These are phyloP conservation scores for Poecilia gillii DNA, from an alignment of 2,797 vertebrate genomes.

Conservation along the genomic window DNA sequence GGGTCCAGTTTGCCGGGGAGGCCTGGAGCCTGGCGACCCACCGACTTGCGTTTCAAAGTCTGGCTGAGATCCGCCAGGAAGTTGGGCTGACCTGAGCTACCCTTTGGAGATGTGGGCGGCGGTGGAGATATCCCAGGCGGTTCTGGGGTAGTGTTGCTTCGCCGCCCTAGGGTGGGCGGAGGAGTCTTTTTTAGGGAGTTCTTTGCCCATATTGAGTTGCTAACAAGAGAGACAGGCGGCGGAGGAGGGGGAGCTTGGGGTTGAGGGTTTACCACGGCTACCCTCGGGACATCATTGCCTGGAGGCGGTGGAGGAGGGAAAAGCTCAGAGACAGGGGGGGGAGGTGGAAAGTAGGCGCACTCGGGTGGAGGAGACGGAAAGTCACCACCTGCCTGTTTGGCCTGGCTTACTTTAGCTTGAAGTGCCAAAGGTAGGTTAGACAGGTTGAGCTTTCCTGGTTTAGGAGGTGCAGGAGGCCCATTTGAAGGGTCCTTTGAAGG, in stretches of 20 bases:
- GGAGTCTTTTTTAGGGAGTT: constrained; percentile 89
- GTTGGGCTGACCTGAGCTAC: constrained; percentile 89
- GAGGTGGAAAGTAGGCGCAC: constrained; percentile 87
- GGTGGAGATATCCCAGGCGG: constrained; percentile 79
- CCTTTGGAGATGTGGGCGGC: constrained; percentile 85
- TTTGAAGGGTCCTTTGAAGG: constrained; percentile 82
- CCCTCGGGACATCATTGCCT: constrained; percentile 79
- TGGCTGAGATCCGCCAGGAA: constrained; percentile 94
- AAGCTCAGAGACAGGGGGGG: constrained; percentile 88
- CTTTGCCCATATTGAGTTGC: constrained; percentile 88
- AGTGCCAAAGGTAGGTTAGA: constrained; percentile 85
- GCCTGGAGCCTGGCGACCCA: constrained; percentile 88
- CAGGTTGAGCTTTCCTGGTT: constrained; percentile 94
- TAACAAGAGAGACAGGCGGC: constrained; percentile 61
- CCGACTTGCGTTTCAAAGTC: constrained; percentile 95
- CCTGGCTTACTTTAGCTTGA: constrained; percentile 83
- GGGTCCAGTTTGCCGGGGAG: constrained; percentile 82
- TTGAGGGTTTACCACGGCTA: constrained; percentile 93
- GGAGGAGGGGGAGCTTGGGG: constrained; percentile 87
- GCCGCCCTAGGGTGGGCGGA: constrained; percentile 85
- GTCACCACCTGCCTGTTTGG: constrained; percentile 79
- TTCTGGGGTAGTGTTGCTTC: constrained; percentile 88
- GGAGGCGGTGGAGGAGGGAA: constrained; percentile 87
- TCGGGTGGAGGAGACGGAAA: constrained; percentile 89
- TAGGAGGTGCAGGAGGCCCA: constrained; percentile 87